Percentiles rank a stretch among this genome's conserved stretches.
Evolutionary conservation across 2,113 vertebrate species (phyloP).

Genomic region (Myiagra hebetior): DNA sequence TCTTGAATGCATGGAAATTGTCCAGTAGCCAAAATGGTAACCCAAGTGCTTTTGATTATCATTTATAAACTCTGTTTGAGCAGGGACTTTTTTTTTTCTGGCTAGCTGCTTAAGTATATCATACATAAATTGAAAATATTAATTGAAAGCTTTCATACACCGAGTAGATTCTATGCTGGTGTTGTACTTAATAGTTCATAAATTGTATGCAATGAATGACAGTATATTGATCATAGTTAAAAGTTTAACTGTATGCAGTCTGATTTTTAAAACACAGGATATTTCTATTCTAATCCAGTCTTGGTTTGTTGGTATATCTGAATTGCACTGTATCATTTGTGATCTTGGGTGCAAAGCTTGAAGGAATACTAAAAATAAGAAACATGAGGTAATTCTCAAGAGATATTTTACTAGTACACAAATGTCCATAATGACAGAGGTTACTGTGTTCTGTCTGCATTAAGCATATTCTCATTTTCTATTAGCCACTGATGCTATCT

Average conservation of each 20-base stretch:
- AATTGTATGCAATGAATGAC: background rate
- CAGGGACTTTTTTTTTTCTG: background rate
- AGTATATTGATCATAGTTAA: background rate
- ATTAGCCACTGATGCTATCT: background rate
- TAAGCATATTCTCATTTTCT: background rate
- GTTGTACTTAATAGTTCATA: background rate
- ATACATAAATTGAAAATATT: background rate
- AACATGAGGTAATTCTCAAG: background rate
- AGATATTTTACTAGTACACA: background rate
- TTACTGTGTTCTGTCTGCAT: background rate
- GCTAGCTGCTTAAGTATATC: background rate
- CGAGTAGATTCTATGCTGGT: background rate
- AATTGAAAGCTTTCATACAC: background rate
- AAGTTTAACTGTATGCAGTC: background rate
- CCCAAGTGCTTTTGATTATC: background rate
- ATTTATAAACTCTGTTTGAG: background rate
- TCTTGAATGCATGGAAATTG: background rate
- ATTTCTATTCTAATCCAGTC: background rate
- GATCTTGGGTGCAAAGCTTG: background rate
- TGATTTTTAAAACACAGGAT: background rate
- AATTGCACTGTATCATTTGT: background rate
- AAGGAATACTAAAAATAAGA: background rate
- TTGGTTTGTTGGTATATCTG: background rate
- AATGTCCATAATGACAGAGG: background rate
- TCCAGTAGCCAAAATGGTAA: background rate